These are phyloP conservation scores for Metacarcinus magister DNA, from an alignment of 2,888 invertebrate genomes.

Conservation along the genomic window DNA sequence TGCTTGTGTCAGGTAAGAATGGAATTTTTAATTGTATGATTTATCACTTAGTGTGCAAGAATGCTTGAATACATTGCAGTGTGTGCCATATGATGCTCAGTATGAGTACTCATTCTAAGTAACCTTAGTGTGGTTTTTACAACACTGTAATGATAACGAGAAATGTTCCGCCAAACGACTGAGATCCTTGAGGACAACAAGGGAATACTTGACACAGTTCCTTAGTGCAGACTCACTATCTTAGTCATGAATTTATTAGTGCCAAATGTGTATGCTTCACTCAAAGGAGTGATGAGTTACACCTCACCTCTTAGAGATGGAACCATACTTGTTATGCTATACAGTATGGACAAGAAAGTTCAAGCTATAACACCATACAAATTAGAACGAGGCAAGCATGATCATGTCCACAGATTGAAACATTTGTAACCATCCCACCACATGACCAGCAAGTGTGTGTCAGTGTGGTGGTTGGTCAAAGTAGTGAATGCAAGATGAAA, in stretches of 20 bases:
- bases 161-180: not conserved
- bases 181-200: slow-evolving; percentile 27
- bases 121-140: not conserved
- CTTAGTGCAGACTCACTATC: slow-evolving; percentile 26
- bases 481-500: not conserved
- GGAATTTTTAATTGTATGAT: not conserved
- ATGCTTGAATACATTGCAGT: slow-evolving; percentile 8
- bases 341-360: not conserved
- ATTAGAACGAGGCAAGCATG: not conserved
- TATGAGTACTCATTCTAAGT: not conserved
- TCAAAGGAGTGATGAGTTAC: not conserved
- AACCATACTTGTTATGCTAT: not conserved
- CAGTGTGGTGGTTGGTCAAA: not conserved
- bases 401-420: not conserved
- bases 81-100: slow-evolving; percentile 49
- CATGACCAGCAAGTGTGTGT: not conserved
- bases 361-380: not conserved
- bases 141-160: not conserved
- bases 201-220: slow-evolving; percentile 12
- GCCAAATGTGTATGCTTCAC: slow-evolving; percentile 49
- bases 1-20: slow-evolving; percentile 18
- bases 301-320: not conserved
- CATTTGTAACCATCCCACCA: not conserved
- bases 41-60: not conserved
- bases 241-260: slow-evolving; percentile 33